Conservation (phyloP, 53 echinoderm and acorn worm genomes). For the Henricia sp. region DNA sequence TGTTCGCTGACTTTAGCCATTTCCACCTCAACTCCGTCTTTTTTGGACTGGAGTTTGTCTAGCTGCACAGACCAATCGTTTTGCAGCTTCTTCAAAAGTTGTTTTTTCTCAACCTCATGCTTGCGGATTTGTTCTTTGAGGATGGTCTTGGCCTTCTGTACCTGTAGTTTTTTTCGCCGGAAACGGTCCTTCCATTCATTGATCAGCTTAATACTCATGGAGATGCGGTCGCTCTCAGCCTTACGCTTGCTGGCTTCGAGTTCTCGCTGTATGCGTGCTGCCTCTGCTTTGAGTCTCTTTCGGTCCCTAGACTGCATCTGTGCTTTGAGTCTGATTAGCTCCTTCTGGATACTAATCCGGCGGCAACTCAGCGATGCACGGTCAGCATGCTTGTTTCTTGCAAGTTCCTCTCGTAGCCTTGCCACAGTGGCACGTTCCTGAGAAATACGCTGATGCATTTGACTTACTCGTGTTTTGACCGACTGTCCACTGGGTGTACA, state of each 20-base stretch:
- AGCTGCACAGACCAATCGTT: conserved; percentile 13
- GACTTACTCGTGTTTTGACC: conserved; percentile 21
- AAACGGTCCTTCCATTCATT: conserved; percentile 32
- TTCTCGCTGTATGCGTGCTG: conserved; percentile 17
- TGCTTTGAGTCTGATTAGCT: conserved; percentile 3
- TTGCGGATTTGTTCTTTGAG: neutral
- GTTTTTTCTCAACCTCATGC: conserved; percentile 7
- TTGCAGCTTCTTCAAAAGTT: conserved; percentile 31
- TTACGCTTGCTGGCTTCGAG: conserved; percentile 17
- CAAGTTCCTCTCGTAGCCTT: neutral
- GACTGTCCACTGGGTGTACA: no score
- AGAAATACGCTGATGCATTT: conserved; percentile 14
- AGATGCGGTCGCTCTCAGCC: conserved; percentile 9
- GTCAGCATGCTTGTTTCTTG: neutral
- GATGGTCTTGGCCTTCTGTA: neutral
- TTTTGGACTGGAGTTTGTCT: neutral
- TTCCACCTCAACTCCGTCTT: conserved; percentile 31
- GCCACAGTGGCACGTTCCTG: conserved; percentile 15
- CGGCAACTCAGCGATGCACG: conserved; percentile 45
- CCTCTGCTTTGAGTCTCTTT: conserved; percentile 22
- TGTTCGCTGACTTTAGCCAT: conserved; percentile 7
- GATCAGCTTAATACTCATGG: conserved; percentile 24
- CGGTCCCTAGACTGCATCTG: conserved; percentile 9
- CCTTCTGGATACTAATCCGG: conserved; percentile 46
- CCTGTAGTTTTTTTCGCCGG: neutral